Conservation (phyloP, 2,113 vertebrate species). For the Platichthys stellatus region DNA sequence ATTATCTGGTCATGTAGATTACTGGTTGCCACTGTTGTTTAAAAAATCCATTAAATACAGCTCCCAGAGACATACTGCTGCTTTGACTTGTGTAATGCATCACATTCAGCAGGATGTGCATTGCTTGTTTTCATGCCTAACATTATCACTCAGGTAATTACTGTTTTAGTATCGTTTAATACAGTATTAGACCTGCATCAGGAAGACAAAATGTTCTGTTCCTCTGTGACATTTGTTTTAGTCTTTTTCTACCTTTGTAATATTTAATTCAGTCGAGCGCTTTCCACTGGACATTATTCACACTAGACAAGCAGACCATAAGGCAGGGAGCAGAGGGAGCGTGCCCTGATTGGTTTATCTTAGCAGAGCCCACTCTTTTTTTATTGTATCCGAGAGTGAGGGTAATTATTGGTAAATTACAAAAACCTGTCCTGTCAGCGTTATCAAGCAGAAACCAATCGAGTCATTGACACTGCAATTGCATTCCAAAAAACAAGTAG, state of each 20-base stretch:
- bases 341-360: slow-evolving; percentile 68
- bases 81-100: slow-evolving; percentile 65
- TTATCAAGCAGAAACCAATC: slow-evolving; percentile 80
- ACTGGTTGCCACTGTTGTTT: slow-evolving; percentile 47
- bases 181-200: slow-evolving; percentile 44
- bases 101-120: slow-evolving; percentile 50
- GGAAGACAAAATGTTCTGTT: slow-evolving; percentile 43
- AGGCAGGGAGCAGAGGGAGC: slow-evolving; percentile 54
- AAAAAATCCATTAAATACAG: slow-evolving; percentile 58
- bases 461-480: slow-evolving; percentile 76
- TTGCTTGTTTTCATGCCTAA: slow-evolving; percentile 40
- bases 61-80: slow-evolving; percentile 61
- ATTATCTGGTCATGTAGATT: slow-evolving; percentile 50
- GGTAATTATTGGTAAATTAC: slow-evolving; percentile 82
- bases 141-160: slow-evolving; percentile 66
- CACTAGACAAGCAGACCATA: slow-evolving; percentile 52
- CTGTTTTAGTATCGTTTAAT: slow-evolving; percentile 61
- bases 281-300: slow-evolving; percentile 58
- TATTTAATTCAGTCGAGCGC: slow-evolving; percentile 45
- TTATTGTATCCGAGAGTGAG: slow-evolving; percentile 70
- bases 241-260: slow-evolving; percentile 27
- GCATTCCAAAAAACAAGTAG: slow-evolving; percentile 73
- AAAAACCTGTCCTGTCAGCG: slow-evolving; percentile 80
- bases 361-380: slow-evolving; percentile 66
- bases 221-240: slow-evolving; percentile 37